These are phyloP conservation scores for Caranx ignobilis DNA, from an alignment of 2,113 vertebrate genomes.

Conservation along the genomic window DNA sequence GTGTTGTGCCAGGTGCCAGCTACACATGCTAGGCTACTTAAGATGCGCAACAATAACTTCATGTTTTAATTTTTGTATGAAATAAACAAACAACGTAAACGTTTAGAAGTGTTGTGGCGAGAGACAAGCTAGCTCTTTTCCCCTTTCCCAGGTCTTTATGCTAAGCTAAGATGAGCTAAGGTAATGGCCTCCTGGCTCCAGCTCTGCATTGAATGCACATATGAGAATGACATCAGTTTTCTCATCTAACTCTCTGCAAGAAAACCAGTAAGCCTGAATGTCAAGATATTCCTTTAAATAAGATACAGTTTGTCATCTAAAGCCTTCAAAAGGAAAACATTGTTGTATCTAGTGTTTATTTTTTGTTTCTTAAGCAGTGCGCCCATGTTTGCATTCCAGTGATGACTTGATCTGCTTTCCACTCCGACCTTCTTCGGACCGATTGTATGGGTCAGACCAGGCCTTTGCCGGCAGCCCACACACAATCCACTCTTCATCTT, in stretches of 20 bases:
- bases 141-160: too few species aligned
- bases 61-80: too few species aligned
- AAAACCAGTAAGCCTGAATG: neutral
- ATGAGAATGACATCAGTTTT: neutral
- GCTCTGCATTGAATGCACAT: neutral
- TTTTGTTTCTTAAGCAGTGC: too few species aligned
- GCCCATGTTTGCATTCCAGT: neutral
- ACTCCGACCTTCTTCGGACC: constrained; percentile 9
- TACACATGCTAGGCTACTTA: too few species aligned
- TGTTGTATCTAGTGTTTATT: neutral
- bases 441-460: neutral
- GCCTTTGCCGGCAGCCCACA: constrained; percentile 25
- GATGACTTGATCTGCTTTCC: neutral
- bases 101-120: too few species aligned
- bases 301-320: neutral
- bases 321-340: neutral
- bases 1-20: too few species aligned
- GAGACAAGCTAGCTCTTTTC: neutral
- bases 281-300: neutral
- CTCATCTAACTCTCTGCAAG: neutral
- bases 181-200: neutral
- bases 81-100: too few species aligned
- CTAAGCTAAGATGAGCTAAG: too few species aligned
- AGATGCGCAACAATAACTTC: too few species aligned
- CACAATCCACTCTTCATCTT: constrained; percentile 41